Conservation (phyloP, 30 jellyfish, hydroid and myxozoan genomes). For the Hydractinia echinata region DNA sequence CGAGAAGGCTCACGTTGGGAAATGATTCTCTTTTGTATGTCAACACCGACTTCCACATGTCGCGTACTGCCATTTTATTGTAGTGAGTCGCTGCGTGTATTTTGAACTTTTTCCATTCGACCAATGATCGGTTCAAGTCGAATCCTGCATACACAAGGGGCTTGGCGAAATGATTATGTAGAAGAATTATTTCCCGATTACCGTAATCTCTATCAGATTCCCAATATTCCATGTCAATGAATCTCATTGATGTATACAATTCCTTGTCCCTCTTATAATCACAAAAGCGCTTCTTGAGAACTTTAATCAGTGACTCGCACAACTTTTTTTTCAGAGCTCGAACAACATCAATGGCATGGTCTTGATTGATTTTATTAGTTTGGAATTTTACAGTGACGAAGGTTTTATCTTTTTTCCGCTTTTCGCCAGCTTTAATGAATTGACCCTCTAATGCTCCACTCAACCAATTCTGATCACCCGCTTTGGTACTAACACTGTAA, state of each 20-base stretch:
- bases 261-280: slow-evolving; percentile 25
- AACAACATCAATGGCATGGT: not conserved
- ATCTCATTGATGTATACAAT: slow-evolving; percentile 26
- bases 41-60: slow-evolving; percentile 6
- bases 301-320: slow-evolving; percentile 7
- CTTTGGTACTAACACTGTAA: not conserved
- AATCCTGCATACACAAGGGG: slow-evolving; percentile 29
- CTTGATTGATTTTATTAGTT: slow-evolving; percentile 15
- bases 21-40: not conserved
- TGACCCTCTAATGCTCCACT: slow-evolving; percentile 1
- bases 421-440: slow-evolving; percentile 35
- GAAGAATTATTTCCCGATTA: slow-evolving; percentile 6
- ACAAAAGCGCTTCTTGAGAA: not conserved
- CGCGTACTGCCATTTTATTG: slow-evolving; percentile 4
- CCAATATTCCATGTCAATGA: slow-evolving; percentile 32
- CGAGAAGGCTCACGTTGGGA: slow-evolving; percentile 12
- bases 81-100: slow-evolving; percentile 22
- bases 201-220: slow-evolving; percentile 27
- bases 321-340: slow-evolving; percentile 3
- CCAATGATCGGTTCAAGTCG: slow-evolving; percentile 12
- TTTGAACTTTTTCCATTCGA: slow-evolving; percentile 40
- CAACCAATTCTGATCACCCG: too few species aligned
- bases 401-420: slow-evolving; percentile 20
- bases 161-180: slow-evolving; percentile 25
- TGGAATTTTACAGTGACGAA: slow-evolving; percentile 23